Conservation (phyloP, 2,113 vertebrate species). For the Odocoileus virginianus region DNA sequence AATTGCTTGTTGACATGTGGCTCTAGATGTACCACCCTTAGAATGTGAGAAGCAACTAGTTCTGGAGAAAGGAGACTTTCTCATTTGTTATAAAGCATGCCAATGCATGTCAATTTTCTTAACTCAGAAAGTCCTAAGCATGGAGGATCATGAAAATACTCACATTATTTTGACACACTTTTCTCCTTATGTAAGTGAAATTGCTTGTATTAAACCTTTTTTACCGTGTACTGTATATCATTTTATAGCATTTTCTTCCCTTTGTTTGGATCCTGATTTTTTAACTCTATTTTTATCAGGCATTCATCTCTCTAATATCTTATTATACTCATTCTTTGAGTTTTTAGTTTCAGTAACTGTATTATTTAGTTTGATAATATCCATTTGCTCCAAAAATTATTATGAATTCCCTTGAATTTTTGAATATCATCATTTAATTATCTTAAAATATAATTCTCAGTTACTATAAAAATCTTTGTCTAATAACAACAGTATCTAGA, state of each 20-base stretch:
- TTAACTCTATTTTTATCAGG: background rate
- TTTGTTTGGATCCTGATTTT: background rate
- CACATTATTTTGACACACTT: background rate
- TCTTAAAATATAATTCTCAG: background rate
- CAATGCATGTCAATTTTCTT: background rate
- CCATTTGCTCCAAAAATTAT: background rate
- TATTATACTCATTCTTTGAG: background rate
- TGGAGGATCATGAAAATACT: background rate
- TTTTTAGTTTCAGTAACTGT: background rate
- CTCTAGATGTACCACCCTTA: background rate
- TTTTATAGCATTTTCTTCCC: background rate
- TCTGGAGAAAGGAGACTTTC: background rate
- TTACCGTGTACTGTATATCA: background rate
- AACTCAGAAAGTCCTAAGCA: background rate
- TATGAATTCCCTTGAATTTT: background rate
- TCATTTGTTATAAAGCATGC: background rate
- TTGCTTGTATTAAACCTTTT: background rate
- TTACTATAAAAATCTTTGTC: background rate
- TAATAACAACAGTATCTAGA: background rate
- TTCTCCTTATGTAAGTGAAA: background rate
- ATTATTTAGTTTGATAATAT: background rate
- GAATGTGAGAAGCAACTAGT: background rate
- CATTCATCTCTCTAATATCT: background rate
- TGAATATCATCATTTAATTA: background rate
- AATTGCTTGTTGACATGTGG: accelerated